Base-by-base conservation (phyloP, 2,113 vertebrate species). In the Saguinus imperator region DNA sequence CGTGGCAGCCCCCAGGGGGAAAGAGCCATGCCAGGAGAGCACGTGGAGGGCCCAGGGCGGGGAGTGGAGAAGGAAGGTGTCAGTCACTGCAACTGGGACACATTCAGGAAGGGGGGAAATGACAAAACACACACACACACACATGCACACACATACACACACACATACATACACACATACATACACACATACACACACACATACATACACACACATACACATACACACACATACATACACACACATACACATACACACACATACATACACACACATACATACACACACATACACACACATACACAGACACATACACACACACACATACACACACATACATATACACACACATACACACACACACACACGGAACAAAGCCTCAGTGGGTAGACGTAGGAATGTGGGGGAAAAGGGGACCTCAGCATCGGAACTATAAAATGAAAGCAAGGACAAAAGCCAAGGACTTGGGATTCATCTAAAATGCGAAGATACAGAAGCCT, bases 1-100 rank as follows among this genome's bases (percentile, higher is more conserved):
- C 25, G 17, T 25, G 21, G n/a, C 23, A 45, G 66, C 0, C 8
- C 52, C 3, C 23, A 27, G 3, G 5, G 7, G 17, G 8, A 16
- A 50, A 32, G 29, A 66, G 55, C 21, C 6, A 29, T 16, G 21
- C 82, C 55, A 13, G 14, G 37, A 18, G 1, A 27, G 70, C 11
- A 17, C 6, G 1, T 6, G n/a, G 58, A 57, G 64, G 40, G 43
- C 4, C 20, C 23, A 80, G 21, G 17, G 4, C 52, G 23, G 45
- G 3, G 10, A 20, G 16, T 43, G 1, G n/a, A 87, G 68, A 50
- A 4, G 43, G 61, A 35, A 18, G 25, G 27, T 32, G 4, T 95
- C 79, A 27, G 29, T 73, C 40, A 8, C 35, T 73, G 43, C 77
- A 83, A n/a, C 35, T 57, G 23, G 37, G 11, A 45, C 10, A 52